A percentile compares a stretch with the other conserved stretches of the same genome.
phyloP scores from a whole-genome alignment of 2,113 vertebrate genomes.

The Arenaria interpres region DNA sequence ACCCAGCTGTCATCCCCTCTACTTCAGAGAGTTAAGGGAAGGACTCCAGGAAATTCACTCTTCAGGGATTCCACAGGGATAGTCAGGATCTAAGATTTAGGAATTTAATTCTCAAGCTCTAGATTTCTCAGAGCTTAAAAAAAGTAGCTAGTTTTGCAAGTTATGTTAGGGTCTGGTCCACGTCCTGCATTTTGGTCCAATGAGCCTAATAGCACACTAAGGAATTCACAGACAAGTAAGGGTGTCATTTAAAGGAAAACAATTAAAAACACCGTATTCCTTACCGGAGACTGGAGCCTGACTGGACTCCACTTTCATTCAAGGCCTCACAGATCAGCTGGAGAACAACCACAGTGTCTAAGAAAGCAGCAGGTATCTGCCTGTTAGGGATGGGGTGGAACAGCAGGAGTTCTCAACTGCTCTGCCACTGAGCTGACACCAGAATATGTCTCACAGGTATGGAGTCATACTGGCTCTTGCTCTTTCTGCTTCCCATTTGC shows the following conservation, averaged over 20 bases:
- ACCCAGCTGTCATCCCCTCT: slow-evolving; percentile 3
- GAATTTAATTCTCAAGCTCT: not conserved
- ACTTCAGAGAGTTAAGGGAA: slow-evolving; percentile 3
- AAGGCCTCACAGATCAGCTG: not conserved
- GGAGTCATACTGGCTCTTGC: not conserved
- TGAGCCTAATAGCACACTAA: not conserved
- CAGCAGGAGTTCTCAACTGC: not conserved
- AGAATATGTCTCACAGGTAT: accelerated
- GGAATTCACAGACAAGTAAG: not conserved
- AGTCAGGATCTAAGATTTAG: not conserved
- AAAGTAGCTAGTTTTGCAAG: not conserved
- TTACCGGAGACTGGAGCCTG: accelerated
- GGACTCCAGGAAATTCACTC: slow-evolving; percentile 2
- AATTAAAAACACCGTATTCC: not conserved
- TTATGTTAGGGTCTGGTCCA: not conserved
- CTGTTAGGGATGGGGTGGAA: accelerated
- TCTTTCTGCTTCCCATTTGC: not conserved
- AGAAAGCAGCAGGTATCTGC: not conserved
- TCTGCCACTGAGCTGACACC: not conserved
- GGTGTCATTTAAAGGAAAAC: not conserved
- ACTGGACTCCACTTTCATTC: not conserved
- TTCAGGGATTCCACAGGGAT: not conserved
- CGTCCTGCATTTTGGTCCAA: not conserved
- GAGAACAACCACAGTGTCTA: not conserved
- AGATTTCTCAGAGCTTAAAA: not conserved